Base-by-base conservation (phyloP, 92 coral and sea anemone genomes). In the Heliopora coerulea region DNA sequence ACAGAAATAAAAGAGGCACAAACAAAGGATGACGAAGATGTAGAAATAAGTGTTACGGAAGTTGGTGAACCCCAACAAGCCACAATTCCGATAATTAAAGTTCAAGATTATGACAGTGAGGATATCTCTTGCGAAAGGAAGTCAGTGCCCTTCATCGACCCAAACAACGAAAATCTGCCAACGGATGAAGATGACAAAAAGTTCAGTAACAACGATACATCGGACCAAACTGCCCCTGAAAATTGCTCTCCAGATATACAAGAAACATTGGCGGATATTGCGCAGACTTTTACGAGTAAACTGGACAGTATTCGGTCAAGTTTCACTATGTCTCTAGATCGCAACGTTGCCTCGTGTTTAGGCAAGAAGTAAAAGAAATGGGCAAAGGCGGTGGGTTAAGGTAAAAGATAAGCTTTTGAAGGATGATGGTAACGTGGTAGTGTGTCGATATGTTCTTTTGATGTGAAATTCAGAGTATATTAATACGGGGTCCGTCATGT, bases 201-300 rank as follows among this genome's bases (percentile, higher is more conserved):
- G 17, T 49, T 62, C 7, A 27, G 48, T 49, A 34, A 67, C 10
- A 19, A 8, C 14, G 74, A 66, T 25, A 66, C 33, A 41, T 66
- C 73, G 33, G 18, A 19, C 25, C 25, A 66, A 21, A 63, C 19
- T 24, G 52, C 3, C 4, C 41, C 44, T 31, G 42, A 65, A 25
- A 39, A 65, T 12, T 26, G 11, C 11, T 37, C 42, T 37, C 11
- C 44, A 18, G 90, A 59, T 24, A 82, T 89, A 59, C 91, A 78
- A 8, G 88, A 91, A 82, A 93, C 89, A 1, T 79, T 93, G n/a
- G 88, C 90, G 3, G 98, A 96, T 21, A 93, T 93, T 17, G 95
- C 91, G 52, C 92, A 92, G 30, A 96, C 83, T 62, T 93, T 93
- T 73, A 79, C 91, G 17, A 93, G 96, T 73, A 86, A 96, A 42